These are phyloP conservation scores for Eumaeus atala DNA, from an alignment of 1,140 invertebrate species.

Conservation along the genomic window DNA sequence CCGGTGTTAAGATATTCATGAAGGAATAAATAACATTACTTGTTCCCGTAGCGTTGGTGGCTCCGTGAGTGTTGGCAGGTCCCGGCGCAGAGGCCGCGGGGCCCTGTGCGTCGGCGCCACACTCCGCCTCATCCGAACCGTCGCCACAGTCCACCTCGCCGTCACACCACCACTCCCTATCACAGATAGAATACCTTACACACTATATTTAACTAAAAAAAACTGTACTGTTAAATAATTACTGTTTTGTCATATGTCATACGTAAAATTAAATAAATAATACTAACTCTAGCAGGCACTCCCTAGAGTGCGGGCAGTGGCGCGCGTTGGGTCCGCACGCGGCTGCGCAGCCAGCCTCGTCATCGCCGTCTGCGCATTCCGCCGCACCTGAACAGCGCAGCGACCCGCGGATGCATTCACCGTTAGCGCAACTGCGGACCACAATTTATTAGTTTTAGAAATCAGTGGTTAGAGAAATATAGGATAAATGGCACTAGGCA, in stretches of 20 bases:
- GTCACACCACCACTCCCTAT: slow-evolving; percentile 79
- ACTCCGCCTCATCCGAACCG: slow-evolving; percentile 84
- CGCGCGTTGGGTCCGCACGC: slow-evolving; percentile 74
- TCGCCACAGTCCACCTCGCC: slow-evolving; percentile 82
- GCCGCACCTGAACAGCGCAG: slow-evolving; percentile 81
- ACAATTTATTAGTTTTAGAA: too few species aligned
- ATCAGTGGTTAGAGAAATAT: background rate
- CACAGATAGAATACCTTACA: background rate
- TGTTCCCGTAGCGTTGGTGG: too few species aligned
- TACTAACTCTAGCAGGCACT: slow-evolving; percentile 30
- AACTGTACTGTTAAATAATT: background rate
- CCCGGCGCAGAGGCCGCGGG: background rate
- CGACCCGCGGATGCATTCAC: slow-evolving; percentile 80
- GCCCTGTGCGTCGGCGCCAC: slow-evolving; percentile 32
- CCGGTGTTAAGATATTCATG: too few species aligned
- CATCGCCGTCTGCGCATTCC: slow-evolving; percentile 78
- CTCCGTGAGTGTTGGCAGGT: too few species aligned
- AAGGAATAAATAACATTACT: too few species aligned
- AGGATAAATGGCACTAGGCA: background rate
- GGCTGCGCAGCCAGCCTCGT: slow-evolving; percentile 77
- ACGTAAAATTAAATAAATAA: background rate
- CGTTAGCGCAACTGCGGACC: slow-evolving; percentile 62
- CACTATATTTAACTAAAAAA: too few species aligned
- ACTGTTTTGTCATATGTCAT: background rate
- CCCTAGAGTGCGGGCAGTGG: slow-evolving; percentile 65